These are phyloP conservation scores for Phthorimaea operculella DNA, from an alignment of 1,140 invertebrate species.

Conservation along the genomic window DNA sequence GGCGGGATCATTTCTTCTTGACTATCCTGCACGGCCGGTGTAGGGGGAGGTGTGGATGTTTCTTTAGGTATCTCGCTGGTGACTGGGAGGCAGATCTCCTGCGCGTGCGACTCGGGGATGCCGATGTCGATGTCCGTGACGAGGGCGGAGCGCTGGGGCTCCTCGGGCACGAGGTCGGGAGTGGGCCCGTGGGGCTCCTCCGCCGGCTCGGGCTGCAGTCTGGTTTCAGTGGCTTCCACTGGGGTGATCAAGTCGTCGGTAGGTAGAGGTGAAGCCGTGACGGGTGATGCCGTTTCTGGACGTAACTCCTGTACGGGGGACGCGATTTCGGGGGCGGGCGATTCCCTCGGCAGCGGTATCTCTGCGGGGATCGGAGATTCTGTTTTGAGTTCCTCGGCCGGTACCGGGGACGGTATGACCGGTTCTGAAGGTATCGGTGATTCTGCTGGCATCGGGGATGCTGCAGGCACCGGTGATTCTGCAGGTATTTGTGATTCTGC, in stretches of 20 bases:
- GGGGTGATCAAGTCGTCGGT: constrained; percentile 9
- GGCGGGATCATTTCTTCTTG: constrained; percentile 12
- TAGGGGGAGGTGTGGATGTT: constrained; percentile 39
- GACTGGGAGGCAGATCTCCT: constrained; percentile 55
- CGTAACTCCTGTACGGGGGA: neutral
- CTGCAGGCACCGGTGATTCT: constrained; percentile 13
- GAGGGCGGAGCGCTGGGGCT: constrained; percentile 35
- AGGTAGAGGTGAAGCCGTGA: constrained; percentile 1
- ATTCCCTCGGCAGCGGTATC: constrained; percentile 22
- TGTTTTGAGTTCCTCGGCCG: neutral
- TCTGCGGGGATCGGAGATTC: constrained; percentile 17
- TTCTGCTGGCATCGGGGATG: constrained; percentile 13
- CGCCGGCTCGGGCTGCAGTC: neutral
- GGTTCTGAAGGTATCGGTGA: constrained; percentile 15
- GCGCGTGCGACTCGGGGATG: constrained; percentile 49
- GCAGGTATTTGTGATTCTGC: constrained; percentile 11
- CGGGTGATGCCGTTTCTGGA: neutral
- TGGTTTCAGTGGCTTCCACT: constrained; percentile 8
- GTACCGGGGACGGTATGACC: constrained; percentile 8
- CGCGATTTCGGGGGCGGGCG: constrained; percentile 18
- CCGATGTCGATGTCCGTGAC: constrained; percentile 55
- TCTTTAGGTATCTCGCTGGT: constrained; percentile 42
- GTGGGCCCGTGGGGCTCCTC: constrained; percentile 25
- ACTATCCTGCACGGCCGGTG: constrained; percentile 30
- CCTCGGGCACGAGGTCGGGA: constrained; percentile 47